Evolutionary conservation across 2,888 invertebrate genomes (phyloP).

Genomic region (Diabrotica balteata): DNA sequence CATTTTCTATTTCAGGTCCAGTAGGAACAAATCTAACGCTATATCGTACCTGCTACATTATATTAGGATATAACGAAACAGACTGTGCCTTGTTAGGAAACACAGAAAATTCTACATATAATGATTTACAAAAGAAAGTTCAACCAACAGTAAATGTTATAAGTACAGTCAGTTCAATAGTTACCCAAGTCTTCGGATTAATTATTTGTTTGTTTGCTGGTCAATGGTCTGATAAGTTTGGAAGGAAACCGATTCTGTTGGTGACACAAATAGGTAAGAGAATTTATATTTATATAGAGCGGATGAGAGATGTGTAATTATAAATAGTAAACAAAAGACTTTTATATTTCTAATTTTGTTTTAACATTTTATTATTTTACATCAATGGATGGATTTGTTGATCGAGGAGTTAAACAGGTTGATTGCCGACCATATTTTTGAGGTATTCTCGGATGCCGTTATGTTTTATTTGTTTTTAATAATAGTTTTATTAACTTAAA

Average conservation of each 20-base stretch:
- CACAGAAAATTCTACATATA: constrained; percentile 64
- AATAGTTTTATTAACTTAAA: too few species aligned
- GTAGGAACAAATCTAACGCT: constrained; percentile 66
- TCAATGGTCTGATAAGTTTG: constrained; percentile 83
- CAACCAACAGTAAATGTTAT: constrained; percentile 73
- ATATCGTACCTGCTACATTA: constrained; percentile 72
- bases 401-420: too few species aligned
- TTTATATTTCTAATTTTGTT: too few species aligned
- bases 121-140: constrained; percentile 63
- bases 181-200: constrained; percentile 73
- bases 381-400: too few species aligned
- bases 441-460: too few species aligned
- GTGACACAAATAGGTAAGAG: constrained; percentile 61
- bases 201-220: constrained; percentile 76
- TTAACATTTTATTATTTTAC: too few species aligned
- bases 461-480: too few species aligned
- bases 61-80: constrained; percentile 65
- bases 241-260: constrained; percentile 74
- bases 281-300: too few species aligned
- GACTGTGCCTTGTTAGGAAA: constrained; percentile 69
- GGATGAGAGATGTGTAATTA: too few species aligned
- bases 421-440: too few species aligned
- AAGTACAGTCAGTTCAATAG: constrained; percentile 67
- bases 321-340: too few species aligned
- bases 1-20: constrained; percentile 10